A percentile compares a stretch with the other conserved stretches of the same genome.
phyloP scores from a whole-genome alignment of 2,888 invertebrate species.

The Agriotes lineatus region DNA sequence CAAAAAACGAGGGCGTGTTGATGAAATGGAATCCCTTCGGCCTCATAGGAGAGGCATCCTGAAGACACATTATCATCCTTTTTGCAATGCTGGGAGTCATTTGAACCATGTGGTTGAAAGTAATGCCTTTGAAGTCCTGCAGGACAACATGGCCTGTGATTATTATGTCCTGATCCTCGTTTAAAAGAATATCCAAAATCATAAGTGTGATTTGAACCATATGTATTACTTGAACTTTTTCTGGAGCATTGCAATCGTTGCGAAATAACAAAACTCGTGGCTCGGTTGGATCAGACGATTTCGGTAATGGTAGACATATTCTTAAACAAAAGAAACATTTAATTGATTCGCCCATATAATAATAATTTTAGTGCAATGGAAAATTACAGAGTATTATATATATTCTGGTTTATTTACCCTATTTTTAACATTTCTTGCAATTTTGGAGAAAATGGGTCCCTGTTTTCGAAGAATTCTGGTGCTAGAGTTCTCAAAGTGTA shows the following conservation, averaged over 20 bases:
- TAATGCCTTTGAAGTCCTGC: not conserved
- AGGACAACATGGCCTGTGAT: not conserved
- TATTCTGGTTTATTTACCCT: too few species aligned
- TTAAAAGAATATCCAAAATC: not conserved
- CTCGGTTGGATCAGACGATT: too few species aligned
- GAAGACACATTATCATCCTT: not conserved
- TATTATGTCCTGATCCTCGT: not conserved
- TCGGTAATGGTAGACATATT: too few species aligned
- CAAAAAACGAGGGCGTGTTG: not conserved
- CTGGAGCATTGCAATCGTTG: not conserved
- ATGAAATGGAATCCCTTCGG: slow-evolving; percentile 67
- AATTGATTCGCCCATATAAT: too few species aligned
- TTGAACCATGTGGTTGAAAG: not conserved
- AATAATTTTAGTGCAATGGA: too few species aligned
- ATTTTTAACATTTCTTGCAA: slow-evolving; percentile 55
- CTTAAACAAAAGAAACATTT: too few species aligned
- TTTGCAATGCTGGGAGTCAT: not conserved
- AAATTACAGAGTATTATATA: too few species aligned
- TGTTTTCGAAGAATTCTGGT: slow-evolving; percentile 70
- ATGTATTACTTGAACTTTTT: not conserved
- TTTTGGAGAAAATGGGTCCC: slow-evolving; percentile 64
- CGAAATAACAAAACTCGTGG: not conserved
- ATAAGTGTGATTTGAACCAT: not conserved
- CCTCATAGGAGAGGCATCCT: slow-evolving; percentile 71
- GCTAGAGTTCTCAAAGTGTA: slow-evolving; percentile 70